phyloP scores from a whole-genome alignment of 2,888 invertebrate genomes.

The Diaperis boleti region DNA sequence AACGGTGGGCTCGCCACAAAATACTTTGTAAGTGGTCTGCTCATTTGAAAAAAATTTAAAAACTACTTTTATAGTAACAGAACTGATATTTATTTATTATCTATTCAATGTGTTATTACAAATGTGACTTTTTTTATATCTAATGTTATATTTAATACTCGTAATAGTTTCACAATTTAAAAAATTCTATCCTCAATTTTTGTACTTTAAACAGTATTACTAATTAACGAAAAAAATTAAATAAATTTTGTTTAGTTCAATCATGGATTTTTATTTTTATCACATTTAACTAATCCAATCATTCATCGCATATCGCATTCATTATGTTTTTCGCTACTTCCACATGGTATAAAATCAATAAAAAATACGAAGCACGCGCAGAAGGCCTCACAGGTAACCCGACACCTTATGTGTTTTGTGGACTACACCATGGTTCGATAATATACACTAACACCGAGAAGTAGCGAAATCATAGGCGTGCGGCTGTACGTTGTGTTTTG shows the following conservation, averaged over 20 bases:
- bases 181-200: constrained; percentile 62
- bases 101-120: constrained; percentile 55
- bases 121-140: constrained; percentile 57
- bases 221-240: constrained; percentile 61
- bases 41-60: constrained; percentile 47
- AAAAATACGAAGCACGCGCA: background rate
- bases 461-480: too few species aligned
- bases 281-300: background rate
- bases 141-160: constrained; percentile 59
- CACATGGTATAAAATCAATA: background rate
- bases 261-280: constrained; percentile 33
- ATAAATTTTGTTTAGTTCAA: constrained; percentile 63
- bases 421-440: too few species aligned
- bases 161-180: constrained; percentile 61
- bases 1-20: constrained; percentile 45
- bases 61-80: constrained; percentile 58
- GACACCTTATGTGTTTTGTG: too few species aligned
- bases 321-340: too few species aligned
- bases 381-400: too few species aligned
- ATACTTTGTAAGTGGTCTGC: constrained; percentile 52
- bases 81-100: constrained; percentile 58
- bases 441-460: too few species aligned
- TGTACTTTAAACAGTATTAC: constrained; percentile 66
- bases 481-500: too few species aligned
- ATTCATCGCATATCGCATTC: too few species aligned